Evolutionary conservation across 2,797 vertebrate species (phyloP), one percentile per base, ranked within the genome.

Genomic region (Nasua narica): DNA sequence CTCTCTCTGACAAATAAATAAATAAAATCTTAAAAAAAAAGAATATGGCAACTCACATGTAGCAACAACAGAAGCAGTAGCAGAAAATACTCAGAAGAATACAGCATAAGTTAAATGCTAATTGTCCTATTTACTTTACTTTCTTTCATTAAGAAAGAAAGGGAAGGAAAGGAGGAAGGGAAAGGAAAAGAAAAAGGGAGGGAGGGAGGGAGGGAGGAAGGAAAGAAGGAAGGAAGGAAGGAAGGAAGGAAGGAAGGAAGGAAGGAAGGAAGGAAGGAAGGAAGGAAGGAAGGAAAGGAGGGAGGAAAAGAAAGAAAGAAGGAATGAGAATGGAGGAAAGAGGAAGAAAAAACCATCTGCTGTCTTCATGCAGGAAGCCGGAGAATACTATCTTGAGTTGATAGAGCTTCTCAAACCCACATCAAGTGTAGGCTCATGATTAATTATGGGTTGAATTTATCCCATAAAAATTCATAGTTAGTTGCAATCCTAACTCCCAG

Each of bases 81-180:
- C 18, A 87, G 78, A 86, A 65, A 56, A 77, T 65, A 40, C 25
- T 56, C 27, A 6, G 13, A 35, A 40, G 50, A 82, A 37, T 77
- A 46, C 2, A 35, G 54, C 4, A 5, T 15, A 65, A 43, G n/a
- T 50, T 76, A 87, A 83, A 77, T 62, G 19, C 2, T 83, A 43
- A 56, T 77, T 93, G 35, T 83, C n/a, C 19, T 90, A 60, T 1
- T 70, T 6, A 74, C 67, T 81, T 77, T 76, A 50, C 21, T 91
- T 78, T 81, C 11, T 46, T n/a, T 50, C n/a, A 32, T 54, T 70
- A 65, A 56, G 67, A 60, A 56, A 25, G 23, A 37, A 40, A 72
- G n/a, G 6, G 14, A 54, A 48, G 29, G 11, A 43, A 23, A 3
- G 56, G 11, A 23, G n/a, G 65, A 2, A 11, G 18, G 65, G 7